Evolutionary conservation across 2,797 vertebrate species (phyloP).

Genomic region (Sebastolobus alascanus): DNA sequence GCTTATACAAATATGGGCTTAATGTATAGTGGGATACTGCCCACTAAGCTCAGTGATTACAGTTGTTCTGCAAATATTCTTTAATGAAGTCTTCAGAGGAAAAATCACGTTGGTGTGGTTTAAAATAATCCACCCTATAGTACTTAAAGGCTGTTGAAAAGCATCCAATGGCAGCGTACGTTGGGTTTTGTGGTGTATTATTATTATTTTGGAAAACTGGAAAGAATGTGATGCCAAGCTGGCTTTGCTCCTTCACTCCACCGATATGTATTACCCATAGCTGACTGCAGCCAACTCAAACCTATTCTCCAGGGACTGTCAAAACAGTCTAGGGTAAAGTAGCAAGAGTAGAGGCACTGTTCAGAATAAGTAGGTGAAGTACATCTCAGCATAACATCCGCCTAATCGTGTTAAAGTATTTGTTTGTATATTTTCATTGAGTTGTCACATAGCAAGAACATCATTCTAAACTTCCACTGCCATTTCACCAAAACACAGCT

Average conservation of each 20-base stretch:
- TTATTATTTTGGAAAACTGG: neutral
- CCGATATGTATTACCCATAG: neutral
- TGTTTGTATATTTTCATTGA: neutral
- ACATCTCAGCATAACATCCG: neutral
- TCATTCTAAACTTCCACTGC: neutral
- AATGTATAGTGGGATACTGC: neutral
- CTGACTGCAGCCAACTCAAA: neutral
- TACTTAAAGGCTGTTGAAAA: neutral
- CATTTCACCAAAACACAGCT: neutral
- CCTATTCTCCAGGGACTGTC: neutral
- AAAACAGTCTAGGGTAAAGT: neutral
- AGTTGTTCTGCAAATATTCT: slow-evolving; percentile 34
- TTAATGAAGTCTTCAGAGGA: slow-evolving; percentile 49
- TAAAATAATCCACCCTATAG: neutral
- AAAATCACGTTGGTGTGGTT: slow-evolving; percentile 1
- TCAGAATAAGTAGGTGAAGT: neutral
- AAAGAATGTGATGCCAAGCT: neutral
- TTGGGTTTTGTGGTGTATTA: neutral
- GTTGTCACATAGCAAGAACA: neutral
- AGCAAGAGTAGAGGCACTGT: neutral
- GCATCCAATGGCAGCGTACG: neutral
- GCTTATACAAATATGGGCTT: neutral
- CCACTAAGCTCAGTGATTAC: slow-evolving; percentile 11
- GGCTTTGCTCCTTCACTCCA: neutral
- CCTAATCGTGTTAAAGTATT: neutral